phyloP scores from a whole-genome alignment of 1,140 invertebrate genomes.

The Cyclargus thomasi region DNA sequence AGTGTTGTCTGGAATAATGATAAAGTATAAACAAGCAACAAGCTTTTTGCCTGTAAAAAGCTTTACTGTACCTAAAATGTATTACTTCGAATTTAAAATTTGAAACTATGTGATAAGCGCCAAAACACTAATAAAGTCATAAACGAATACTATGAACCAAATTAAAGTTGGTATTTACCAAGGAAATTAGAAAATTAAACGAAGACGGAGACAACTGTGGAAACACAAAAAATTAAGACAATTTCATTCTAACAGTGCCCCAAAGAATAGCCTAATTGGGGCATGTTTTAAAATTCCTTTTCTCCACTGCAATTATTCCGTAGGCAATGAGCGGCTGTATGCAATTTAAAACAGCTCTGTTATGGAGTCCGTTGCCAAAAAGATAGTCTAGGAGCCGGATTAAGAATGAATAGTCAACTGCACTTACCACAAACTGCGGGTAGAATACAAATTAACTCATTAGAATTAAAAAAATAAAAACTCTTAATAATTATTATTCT shows the following conservation, averaged over 20 bases:
- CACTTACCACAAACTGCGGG: constrained; percentile 41
- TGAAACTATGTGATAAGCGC: no score
- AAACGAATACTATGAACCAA: no score
- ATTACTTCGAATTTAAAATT: no score
- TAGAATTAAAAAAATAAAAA: constrained; percentile 23
- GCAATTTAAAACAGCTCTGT: constrained; percentile 58
- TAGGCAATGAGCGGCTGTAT: constrained; percentile 51
- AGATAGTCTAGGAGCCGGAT: constrained; percentile 51
- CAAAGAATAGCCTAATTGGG: constrained; percentile 8
- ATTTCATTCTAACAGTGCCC: constrained; percentile 2
- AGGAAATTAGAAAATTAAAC: background rate
- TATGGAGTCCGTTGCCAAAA: constrained; percentile 52
- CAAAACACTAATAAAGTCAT: no score
- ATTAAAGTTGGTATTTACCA: no score
- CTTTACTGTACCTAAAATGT: no score
- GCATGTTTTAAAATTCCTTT: constrained; percentile 24
- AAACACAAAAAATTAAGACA: constrained; percentile 12
- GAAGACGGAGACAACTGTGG: background rate
- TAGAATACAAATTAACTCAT: constrained; percentile 45
- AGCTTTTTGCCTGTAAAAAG: no score
- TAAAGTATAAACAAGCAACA: no score
- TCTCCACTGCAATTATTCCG: constrained; percentile 50
- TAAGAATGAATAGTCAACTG: constrained; percentile 61
- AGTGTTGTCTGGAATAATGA: no score
- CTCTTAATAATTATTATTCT: background rate